phyloP scores from a whole-genome alignment of 92 coral and sea anemone species.

The Zoanthus gigantus region DNA sequence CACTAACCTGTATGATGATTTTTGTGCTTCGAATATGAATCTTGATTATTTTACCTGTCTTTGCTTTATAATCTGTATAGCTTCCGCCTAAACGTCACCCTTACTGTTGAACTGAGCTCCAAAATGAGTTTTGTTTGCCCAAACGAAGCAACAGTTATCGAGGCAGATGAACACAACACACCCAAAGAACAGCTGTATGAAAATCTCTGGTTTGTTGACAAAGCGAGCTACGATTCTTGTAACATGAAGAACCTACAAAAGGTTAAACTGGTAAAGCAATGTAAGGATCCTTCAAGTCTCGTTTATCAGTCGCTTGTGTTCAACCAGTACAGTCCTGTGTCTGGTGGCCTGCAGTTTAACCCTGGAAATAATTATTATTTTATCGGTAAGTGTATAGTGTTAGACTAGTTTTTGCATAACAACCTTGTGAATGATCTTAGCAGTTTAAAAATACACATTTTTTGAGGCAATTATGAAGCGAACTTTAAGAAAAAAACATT shows the following conservation, averaged over 20 bases:
- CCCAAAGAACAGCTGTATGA: slow-evolving; percentile 72
- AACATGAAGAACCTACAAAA: slow-evolving; percentile 11
- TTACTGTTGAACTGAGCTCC: slow-evolving; percentile 37
- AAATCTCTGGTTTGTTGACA: slow-evolving; percentile 84
- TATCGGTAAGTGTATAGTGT: not conserved
- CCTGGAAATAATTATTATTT: not conserved
- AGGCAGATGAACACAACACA: slow-evolving; percentile 40
- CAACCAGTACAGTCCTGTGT: slow-evolving; percentile 1
- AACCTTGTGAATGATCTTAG: too few relatives aligned
- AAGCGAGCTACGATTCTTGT: slow-evolving; percentile 73
- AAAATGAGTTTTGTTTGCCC: slow-evolving; percentile 82
- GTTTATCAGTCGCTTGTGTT: slow-evolving; percentile 2
- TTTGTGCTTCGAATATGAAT: too few relatives aligned
- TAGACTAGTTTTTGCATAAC: too few relatives aligned
- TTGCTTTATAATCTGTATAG: slow-evolving; percentile 4
- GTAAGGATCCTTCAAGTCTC: not conserved
- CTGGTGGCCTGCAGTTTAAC: not conserved
- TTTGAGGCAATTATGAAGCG: too few relatives aligned
- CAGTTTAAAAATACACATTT: too few relatives aligned
- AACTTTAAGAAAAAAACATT: too few relatives aligned
- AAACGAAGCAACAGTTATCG: slow-evolving; percentile 73
- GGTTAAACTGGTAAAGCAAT: not conserved
- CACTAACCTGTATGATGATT: too few relatives aligned
- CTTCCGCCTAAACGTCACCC: slow-evolving; percentile 24
- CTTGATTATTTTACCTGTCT: not conserved